These are phyloP conservation scores for Ciconia maguari DNA, from an alignment of 2,113 vertebrate species.

Conservation along the genomic window DNA sequence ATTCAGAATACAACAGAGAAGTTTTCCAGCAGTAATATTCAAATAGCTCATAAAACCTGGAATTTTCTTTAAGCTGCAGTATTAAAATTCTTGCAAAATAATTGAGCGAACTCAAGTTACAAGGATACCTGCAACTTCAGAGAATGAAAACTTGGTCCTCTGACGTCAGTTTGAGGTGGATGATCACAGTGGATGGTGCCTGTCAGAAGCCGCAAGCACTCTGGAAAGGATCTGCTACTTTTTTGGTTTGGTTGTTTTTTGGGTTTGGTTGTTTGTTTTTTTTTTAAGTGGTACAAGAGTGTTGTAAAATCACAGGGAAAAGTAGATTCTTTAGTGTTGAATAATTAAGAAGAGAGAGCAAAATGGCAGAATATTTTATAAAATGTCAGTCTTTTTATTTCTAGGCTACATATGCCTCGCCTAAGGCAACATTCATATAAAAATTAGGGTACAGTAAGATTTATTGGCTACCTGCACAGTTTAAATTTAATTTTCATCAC, in stretches of 20 bases:
- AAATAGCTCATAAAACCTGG: background rate
- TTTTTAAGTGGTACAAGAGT: background rate
- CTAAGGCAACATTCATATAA: background rate
- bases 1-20: background rate
- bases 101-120: background rate
- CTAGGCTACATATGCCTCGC: background rate
- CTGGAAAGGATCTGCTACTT: background rate
- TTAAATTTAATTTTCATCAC: background rate
- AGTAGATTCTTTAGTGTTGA: background rate
- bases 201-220: background rate
- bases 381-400: background rate
- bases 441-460: background rate
- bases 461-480: background rate
- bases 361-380: background rate
- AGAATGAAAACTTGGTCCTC: background rate
- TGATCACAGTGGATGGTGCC: background rate
- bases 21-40: background rate
- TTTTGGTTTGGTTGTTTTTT: background rate
- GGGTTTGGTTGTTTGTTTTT: too few relatives aligned
- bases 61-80: background rate
- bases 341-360: background rate
- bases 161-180: background rate
- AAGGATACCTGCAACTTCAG: background rate
- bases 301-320: background rate
- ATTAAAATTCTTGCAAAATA: background rate